Evolutionary conservation across 2,888 invertebrate species (phyloP), one percentile per base, ranked within the genome.

Genomic region (Teinopalpus imperialis): DNA sequence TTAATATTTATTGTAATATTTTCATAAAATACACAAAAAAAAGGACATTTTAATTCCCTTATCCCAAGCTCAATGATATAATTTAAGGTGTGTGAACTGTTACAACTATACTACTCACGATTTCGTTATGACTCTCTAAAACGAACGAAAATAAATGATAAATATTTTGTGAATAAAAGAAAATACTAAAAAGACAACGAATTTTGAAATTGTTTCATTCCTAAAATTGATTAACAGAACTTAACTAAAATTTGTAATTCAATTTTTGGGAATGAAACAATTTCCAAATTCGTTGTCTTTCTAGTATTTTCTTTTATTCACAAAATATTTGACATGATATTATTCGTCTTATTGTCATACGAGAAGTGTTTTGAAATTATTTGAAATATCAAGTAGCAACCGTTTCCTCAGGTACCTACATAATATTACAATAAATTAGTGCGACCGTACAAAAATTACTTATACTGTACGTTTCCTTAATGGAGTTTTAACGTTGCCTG

Each of bases 381-480:
- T 29, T 13, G n/a, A 23, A 34, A 46, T 46, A 35, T 41, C 21
- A 41, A 41, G 40, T 30, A 24, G 41, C 27, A n/a, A 35, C 40
- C 30, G 46, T 40, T 34, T 31, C 29, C 16, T 23, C 27, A 20
- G 34, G 35, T 31, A 23, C 40, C 41, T 29, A 16, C 24, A 46
- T 46, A 20, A 13, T 35, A 41, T 40, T 40, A 45, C 18, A 46
- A 40, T 46, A 41, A 29, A 46, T 46, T 24, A 41, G 18, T 8
- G 29, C 35, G 27, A 32, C n/a, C 16, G 36, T 13, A 35, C 34
- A 26, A 26, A n/a, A 43, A 39, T 18, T 42, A 40, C 42, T 32
- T 36, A n/a, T n/a, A 32, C 39, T 39, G 50, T 45, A 49, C 9
- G 27, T 13, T 40, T 40, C 46, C 49, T 41, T 30, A 30, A 43